Base-by-base conservation (phyloP, 1,140 invertebrate genomes). In the Musca vetustissima region DNA sequence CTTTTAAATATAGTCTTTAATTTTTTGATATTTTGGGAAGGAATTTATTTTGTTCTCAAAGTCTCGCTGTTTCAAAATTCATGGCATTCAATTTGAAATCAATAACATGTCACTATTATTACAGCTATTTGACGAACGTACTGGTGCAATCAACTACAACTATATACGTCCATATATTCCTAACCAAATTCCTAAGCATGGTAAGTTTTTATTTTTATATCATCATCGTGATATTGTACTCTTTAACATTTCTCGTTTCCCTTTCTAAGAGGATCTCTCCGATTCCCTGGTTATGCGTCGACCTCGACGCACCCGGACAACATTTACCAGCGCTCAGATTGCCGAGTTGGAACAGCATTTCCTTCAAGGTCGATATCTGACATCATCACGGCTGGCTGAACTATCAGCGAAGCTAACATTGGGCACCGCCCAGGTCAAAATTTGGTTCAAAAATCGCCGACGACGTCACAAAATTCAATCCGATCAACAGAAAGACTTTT, bases 371-470 rank as follows among this genome's bases (percentile, higher is more conserved):
- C 87, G 89, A 32, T 96, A 96, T 74, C 85, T 96, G 0, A 93
- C 90, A 59, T 85, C 93, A 32, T 89, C 92, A 0, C 85, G 92
- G 21, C 84, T 94, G 19, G 93, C 95, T 25, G 89, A 94, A 79
- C 85, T 96, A 72, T 92, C 94, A 0, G 84, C 88, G 8, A 83
- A 87, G 25, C 83, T 96, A 1, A 85, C 86, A 32, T 83, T 96
- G 0, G 89, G 90, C 0, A 93, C 96, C 74, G 84, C 93, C 25
- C 94, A 96, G 80, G 94, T 96, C 15, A 96, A 96, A 83, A 95
- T 96, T 57, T 97, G 93, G 94, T 96, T 80, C 50, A 79, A 80
- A 68, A 80, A 80, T 65, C 74, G 77, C 19, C 59, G 78, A 15
- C 77, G 77, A 21, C 75, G 77, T n/a, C 77, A 79, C 28, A 79